These are phyloP conservation scores for Drosophila parabipectinata DNA, from an alignment of 1,140 invertebrate genomes.

Conservation along the genomic window DNA sequence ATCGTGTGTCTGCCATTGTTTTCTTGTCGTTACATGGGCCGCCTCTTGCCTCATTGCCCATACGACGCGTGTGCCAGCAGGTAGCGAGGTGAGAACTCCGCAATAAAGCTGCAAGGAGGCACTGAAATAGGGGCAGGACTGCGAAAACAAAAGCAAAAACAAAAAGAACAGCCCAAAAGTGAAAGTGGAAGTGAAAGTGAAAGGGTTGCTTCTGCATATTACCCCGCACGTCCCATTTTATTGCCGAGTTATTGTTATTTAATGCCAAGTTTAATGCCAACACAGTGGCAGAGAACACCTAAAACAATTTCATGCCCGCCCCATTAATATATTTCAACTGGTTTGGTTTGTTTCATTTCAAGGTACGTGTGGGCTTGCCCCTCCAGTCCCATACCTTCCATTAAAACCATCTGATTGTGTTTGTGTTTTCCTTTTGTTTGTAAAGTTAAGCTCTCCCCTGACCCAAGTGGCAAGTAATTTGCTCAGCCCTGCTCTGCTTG, in stretches of 20 bases:
- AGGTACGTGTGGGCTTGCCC: constrained; percentile 46
- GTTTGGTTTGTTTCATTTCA: constrained; percentile 61
- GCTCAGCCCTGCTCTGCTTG: constrained; percentile 27
- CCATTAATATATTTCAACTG: constrained; percentile 73
- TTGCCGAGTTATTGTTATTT: constrained; percentile 79
- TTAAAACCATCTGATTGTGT: not conserved
- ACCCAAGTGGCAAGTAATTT: constrained; percentile 50
- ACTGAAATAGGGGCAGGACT: constrained; percentile 26
- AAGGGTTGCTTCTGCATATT: constrained; percentile 51
- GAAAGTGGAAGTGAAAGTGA: constrained; percentile 32
- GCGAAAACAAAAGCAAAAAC: not conserved
- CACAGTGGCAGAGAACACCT: constrained; percentile 56
- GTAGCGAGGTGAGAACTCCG: constrained; percentile 53
- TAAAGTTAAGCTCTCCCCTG: constrained; percentile 34
- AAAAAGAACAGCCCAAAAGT: constrained; percentile 8
- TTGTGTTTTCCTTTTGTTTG: constrained; percentile 24
- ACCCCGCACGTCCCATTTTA: constrained; percentile 43
- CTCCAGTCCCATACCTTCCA: not conserved
- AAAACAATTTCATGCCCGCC: constrained; percentile 76
- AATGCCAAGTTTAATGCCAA: constrained; percentile 76
- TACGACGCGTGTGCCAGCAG: constrained; percentile 57
- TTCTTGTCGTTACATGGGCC: constrained; percentile 30
- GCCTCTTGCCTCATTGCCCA: constrained; percentile 25
- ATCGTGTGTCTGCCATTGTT: constrained; percentile 45
- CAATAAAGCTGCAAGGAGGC: constrained; percentile 50